Base-by-base conservation (phyloP, 2,797 vertebrate genomes). In the Gymnodraco acuticeps region DNA sequence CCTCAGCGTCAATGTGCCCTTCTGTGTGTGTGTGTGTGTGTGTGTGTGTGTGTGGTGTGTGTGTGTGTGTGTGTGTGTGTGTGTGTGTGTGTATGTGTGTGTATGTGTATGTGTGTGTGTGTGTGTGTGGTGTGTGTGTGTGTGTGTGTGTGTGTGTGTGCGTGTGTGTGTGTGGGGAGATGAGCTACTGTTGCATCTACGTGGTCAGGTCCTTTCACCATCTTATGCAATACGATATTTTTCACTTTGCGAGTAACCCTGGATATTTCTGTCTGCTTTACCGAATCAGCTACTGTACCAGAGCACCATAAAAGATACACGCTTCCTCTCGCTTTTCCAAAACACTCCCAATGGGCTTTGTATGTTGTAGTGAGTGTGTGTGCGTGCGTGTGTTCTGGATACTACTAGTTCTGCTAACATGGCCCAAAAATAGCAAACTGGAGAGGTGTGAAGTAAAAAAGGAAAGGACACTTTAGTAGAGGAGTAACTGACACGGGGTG, bases 151-250 rank as follows among this genome's bases (percentile, higher is more conserved):
- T 73, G 74, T 73, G 74, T 73, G 63, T 67, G 76, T 78, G 84
- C 70, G 68, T 66, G 64, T 70, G 64, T 59, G 61, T 60, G 73
- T 38, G 50, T 80, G 86, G 77, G 85, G 54, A 81, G 77, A 86
- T 88, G 77, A 91, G 89, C 90, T 93, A 92, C 90, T 90, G 91
- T 91, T 93, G 93, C 92, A 91, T 92, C 93, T 93, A 88, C 85
- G 73, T 88, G 89, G 89, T 93, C 88, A 90, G 93, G 88, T 93
- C 93, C 88, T 89, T 90, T 91, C 88, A 89, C 77, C 84, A 81
- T 93, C 93, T 92, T 92, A 86, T 91, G 93, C 93, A 94, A 95
- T 92, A 84, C 45, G 93, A 95, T 94, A 94, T 93, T 92, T 94
- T 94, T 93, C 89, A 94, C 93, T 94, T 94, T 94, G 91, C 64